Evolutionary conservation across 1,140 invertebrate genomes (phyloP).

Genomic region (Agrypnia vestita): DNA sequence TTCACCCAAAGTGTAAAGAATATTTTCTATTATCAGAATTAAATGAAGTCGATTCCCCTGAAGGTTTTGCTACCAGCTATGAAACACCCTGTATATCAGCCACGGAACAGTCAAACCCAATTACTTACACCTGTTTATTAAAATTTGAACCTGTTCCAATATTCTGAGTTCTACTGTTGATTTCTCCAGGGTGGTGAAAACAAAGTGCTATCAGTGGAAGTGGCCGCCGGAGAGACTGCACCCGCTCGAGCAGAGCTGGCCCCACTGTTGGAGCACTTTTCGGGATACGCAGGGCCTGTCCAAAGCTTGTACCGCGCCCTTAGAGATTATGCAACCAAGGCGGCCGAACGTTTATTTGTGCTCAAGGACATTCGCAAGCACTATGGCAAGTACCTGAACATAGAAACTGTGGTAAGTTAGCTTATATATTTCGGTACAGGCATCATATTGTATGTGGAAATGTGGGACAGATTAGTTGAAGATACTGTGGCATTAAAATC

Average conservation of each 20-base stretch:
- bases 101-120: no score
- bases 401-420: constrained; percentile 11
- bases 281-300: background rate
- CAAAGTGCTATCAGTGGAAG: background rate
- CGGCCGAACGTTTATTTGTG: background rate
- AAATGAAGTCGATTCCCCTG: no score
- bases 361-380: background rate
- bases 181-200: background rate
- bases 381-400: background rate
- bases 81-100: no score
- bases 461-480: no score
- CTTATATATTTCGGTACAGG: background rate
- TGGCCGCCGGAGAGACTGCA: background rate
- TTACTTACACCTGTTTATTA: background rate
- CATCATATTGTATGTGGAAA: no score
- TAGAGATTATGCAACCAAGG: background rate
- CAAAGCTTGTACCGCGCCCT: background rate
- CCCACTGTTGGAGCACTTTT: background rate
- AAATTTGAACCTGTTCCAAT: background rate
- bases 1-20: no score
- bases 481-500: no score
- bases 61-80: no score
- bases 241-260: background rate
- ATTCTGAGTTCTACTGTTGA: background rate
- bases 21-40: no score